phyloP scores from a whole-genome alignment of 2,113 vertebrate species.

The Oenanthe melanoleuca region DNA sequence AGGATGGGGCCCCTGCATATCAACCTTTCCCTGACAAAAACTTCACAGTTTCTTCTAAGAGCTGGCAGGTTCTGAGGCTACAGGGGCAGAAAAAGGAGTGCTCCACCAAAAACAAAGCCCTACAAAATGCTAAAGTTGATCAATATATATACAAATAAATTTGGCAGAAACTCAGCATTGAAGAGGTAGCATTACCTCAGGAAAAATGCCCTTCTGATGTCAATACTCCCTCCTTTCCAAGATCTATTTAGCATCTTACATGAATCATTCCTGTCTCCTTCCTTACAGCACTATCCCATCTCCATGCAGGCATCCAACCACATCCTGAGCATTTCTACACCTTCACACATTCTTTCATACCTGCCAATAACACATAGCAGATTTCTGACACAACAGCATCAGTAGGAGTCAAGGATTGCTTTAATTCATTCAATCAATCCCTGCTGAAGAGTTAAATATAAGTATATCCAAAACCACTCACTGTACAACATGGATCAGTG shows the following conservation, averaged over 20 bases:
- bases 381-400: background rate
- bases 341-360: background rate
- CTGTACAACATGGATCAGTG: background rate
- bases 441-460: background rate
- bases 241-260: background rate
- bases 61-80: background rate
- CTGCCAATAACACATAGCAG: background rate
- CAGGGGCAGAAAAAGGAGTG: background rate
- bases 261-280: background rate
- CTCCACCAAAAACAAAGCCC: background rate
- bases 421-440: background rate
- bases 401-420: background rate
- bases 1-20: background rate
- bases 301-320: background rate
- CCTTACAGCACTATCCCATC: background rate
- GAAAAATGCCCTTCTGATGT: background rate
- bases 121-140: background rate
- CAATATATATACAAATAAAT: background rate
- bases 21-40: background rate
- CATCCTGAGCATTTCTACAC: background rate
- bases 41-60: background rate
- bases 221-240: background rate
- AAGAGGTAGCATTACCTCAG: background rate
- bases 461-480: background rate
- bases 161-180: background rate